Evolutionary conservation across 2,888 invertebrate genomes (phyloP), one percentile per base, ranked within the genome.

Genomic region (Euphydryas editha): DNA sequence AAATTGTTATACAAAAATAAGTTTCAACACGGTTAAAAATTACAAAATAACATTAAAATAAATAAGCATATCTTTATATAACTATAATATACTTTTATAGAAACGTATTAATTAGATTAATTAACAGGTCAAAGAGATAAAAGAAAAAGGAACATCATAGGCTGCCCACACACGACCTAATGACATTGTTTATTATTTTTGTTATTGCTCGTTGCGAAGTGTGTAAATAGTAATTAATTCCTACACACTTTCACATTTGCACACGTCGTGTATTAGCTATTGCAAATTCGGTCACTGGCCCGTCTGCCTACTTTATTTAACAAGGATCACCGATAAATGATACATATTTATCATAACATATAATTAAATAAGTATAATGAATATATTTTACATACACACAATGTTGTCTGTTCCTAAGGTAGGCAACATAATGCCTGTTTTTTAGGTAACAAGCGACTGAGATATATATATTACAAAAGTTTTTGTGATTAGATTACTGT

Each of bases 181-280:
- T 88, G 86, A 85, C 88, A 85, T 87, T 86, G 80, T 84, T 85
- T 81, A 80, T 84, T 83, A 86, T 85, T 85, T 84, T 86, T 81
- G 78, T 82, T 83, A 77, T 83, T 81, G 75, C 81, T 80, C 71
- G 75, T 80, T 80, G 79, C 78, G 75, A 81, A 74, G 77, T 76
- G 76, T 72, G 81, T 81, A 87, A 85, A 82, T 78, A 84, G 79
- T 83, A 85, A 89, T 88, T 89, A 87, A 86, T 86, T 81, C 83
- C 84, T 85, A 85, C 81, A 86, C 86, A 87, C 90, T 91, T 91
- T 91, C 90, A 81, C 84, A 81, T 81, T 67, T 64, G 70, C 36
- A 58, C 57, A 67, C 64, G 44, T 65, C 59, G 61, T 74, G 78
- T 78, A 21, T 76, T 76, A 74, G 70, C 61, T 30, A 72, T 69